Conservation (phyloP, 2,888 invertebrate genomes). For the Mechanitis messenoides region DNA sequence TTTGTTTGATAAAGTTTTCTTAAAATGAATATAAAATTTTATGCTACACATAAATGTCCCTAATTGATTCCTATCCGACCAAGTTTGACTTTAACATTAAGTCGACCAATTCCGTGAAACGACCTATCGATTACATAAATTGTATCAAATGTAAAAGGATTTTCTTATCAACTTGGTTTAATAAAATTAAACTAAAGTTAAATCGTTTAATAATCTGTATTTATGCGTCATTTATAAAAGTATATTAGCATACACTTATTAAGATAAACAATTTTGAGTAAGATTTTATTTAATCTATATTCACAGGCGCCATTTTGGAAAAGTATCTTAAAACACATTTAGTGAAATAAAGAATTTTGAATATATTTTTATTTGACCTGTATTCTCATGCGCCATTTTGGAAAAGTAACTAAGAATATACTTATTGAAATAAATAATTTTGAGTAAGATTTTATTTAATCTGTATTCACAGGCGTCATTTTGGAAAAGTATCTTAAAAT, state of each 20-base stretch:
- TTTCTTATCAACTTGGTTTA: slow-evolving; percentile 8
- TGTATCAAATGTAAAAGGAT: slow-evolving; percentile 26
- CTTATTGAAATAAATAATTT: not conserved
- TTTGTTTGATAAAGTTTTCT: too few species aligned
- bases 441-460: not conserved
- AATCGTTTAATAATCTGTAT: too few species aligned
- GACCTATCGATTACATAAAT: slow-evolving; percentile 26
- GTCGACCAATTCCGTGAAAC: slow-evolving; percentile 21
- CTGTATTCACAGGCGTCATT: slow-evolving; percentile 8
- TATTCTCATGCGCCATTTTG: not conserved
- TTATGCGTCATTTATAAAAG: too few species aligned
- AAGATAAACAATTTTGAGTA: too few species aligned
- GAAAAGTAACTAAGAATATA: not conserved
- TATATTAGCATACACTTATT: too few species aligned
- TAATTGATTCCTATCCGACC: slow-evolving; percentile 1
- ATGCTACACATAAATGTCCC: not conserved
- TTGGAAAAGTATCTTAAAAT: not conserved
- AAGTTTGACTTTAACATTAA: slow-evolving; percentile 21
- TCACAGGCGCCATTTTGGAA: too few species aligned
- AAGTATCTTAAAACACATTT: too few species aligned
- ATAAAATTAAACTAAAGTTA: too few species aligned
- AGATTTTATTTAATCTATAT: too few species aligned
- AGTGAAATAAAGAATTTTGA: too few species aligned
- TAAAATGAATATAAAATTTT: not conserved
- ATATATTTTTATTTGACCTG: too few species aligned